Evolutionary conservation across 2,797 vertebrate species (phyloP), one percentile per base, ranked within the genome.

Genomic region (Clangula hyemalis): DNA sequence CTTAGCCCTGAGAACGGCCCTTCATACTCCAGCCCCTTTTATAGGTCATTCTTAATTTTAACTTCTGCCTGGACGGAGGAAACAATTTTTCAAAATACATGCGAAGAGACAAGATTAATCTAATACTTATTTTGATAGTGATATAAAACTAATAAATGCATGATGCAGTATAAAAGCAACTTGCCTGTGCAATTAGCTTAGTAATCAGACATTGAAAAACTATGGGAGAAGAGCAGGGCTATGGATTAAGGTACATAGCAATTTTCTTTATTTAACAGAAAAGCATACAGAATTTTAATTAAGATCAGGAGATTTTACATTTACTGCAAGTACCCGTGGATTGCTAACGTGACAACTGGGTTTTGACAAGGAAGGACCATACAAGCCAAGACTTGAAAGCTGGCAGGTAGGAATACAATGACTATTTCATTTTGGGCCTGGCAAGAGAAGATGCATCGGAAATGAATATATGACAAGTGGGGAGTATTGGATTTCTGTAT

Each of bases 231-330:
- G n/a, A 92, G 54, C 39, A 92, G 61, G 82, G 65, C 24, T 89
- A 15, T 0, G 2, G 58, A 83, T 95, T 90, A 72, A 64, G 73
- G n/a, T 83, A 62, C 25, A 25, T 0, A 2, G 53, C 45, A 10
- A 66, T 79, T 89, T 87, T 79, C 8, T 47, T 85, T 82, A 69
- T 66, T 92, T 91, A 72, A 66, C 45, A 81, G 58, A 89, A 87
- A 85, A 87, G 61, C 58, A 83, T 60, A 41, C 36, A 83, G 65
- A 95, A 94, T 92, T 87, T 93, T 89, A 92, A 87, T 87, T 83
- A 70, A 1, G 0, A 25, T 70, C 27, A 80, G 60, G 41, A 69
- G 66, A 60, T 61, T 94, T 76, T 83, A 36, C 4, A 0, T 87
- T 92, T 90, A 39, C 78, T 92, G 47, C 54, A 72, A 90, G 12